phyloP scores from a whole-genome alignment of 2,888 invertebrate species.

The Trypoxylon attenuatum region DNA sequence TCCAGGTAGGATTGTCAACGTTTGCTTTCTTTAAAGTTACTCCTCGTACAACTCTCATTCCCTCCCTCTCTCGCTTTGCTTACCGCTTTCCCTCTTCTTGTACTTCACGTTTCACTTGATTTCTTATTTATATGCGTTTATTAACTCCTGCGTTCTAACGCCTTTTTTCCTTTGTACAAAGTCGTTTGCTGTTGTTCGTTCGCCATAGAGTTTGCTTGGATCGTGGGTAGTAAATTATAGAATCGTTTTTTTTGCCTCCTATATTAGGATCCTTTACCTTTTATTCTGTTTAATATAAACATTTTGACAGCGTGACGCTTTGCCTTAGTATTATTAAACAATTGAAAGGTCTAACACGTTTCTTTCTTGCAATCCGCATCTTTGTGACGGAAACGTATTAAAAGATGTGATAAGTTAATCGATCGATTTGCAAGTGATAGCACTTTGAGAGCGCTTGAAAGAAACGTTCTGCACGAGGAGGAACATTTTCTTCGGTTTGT shows the following conservation, averaged over 20 bases:
- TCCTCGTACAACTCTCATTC: too few species aligned
- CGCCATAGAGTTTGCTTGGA: too few species aligned
- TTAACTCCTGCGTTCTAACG: too few species aligned
- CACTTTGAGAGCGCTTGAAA: conserved; percentile 13
- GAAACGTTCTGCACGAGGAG: conserved; percentile 29
- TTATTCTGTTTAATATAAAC: conserved; percentile 35
- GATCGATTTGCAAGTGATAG: neutral
- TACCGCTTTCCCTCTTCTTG: too few species aligned
- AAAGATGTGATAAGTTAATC: neutral
- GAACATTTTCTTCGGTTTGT: conserved; percentile 19
- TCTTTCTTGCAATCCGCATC: conserved; percentile 28
- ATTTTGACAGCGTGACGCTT: conserved; percentile 5
- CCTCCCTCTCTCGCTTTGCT: too few species aligned
- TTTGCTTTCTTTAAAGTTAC: too few species aligned
- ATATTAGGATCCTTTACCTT: conserved; percentile 13
- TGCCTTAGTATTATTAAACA: conserved; percentile 9
- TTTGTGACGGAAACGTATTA: too few species aligned
- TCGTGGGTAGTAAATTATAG: too few species aligned
- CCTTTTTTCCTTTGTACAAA: too few species aligned
- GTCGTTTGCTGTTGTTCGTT: too few species aligned
- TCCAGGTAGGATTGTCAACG: conserved; percentile 60
- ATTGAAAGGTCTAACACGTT: conserved; percentile 8
- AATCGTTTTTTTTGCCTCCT: neutral
- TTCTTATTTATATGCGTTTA: too few species aligned
- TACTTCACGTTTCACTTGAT: too few species aligned